Conservation (phyloP, 2,113 vertebrate genomes). For the Chauna torquata region DNA sequence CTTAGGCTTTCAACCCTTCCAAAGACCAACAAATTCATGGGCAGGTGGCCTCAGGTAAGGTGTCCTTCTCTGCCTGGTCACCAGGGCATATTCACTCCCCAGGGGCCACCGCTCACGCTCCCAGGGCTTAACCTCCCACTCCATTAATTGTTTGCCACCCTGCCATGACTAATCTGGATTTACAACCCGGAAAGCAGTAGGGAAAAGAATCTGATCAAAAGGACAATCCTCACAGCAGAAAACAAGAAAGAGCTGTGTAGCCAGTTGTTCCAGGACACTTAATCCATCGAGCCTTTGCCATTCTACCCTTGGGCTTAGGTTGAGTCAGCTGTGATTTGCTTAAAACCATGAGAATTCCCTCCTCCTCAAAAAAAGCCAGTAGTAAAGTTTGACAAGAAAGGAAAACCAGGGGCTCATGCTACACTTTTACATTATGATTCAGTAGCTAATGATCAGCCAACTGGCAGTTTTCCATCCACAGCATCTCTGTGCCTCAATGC, state of each 20-base stretch:
- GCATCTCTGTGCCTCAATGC: slow-evolving; percentile 10
- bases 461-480: not conserved
- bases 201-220: slow-evolving; percentile 54
- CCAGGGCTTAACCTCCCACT: not conserved
- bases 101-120: not conserved
- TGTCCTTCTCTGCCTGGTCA: not conserved
- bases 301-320: slow-evolving; percentile 56
- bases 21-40: not conserved
- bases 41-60: not conserved
- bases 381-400: not conserved
- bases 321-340: slow-evolving; percentile 57
- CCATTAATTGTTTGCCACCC: slow-evolving; percentile 30
- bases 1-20: not conserved
- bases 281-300: slow-evolving; percentile 24
- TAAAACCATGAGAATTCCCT: slow-evolving; percentile 69
- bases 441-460: slow-evolving; percentile 16
- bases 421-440: not conserved
- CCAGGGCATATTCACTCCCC: not conserved
- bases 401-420: not conserved
- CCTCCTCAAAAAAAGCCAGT: not conserved
- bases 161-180: slow-evolving; percentile 35
- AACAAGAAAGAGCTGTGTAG: slow-evolving; percentile 46
- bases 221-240: slow-evolving; percentile 24
- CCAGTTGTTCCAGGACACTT: slow-evolving; percentile 66
- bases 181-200: not conserved